A percentile compares a stretch with the other conserved stretches of the same genome.
These are phyloP conservation scores for Bradysia coprophila DNA, from an alignment of 1,140 invertebrate genomes.

Conservation along the genomic window DNA sequence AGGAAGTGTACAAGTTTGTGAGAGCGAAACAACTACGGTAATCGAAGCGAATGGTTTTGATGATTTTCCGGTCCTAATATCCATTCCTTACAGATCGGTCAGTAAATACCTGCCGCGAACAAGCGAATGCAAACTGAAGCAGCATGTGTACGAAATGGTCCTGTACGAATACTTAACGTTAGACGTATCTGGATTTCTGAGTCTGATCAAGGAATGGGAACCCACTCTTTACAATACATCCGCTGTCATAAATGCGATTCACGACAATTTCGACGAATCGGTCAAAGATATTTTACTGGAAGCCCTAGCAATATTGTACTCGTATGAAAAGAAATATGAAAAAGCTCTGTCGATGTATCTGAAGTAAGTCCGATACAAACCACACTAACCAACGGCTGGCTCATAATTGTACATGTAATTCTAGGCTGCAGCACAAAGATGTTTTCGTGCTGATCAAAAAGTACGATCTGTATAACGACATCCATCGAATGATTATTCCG, in stretches of 20 bases:
- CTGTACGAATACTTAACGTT: conserved; percentile 82
- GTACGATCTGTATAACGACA: conserved; percentile 59
- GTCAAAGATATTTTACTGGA: conserved; percentile 60
- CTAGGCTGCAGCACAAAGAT: conserved; percentile 62
- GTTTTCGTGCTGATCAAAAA: conserved; percentile 77
- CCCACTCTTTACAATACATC: conserved; percentile 69
- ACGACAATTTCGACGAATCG: conserved; percentile 50
- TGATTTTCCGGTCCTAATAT: not conserved
- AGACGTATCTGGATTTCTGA: conserved; percentile 70
- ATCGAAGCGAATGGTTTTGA: not conserved
- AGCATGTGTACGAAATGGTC: conserved; percentile 89
- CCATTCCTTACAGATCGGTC: conserved; percentile 30
- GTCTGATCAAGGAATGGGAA: conserved; percentile 76
- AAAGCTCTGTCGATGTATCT: conserved; percentile 86
- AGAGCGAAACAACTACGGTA: conserved; percentile 56
- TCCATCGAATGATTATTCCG: conserved; percentile 74
- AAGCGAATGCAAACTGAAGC: conserved; percentile 47
- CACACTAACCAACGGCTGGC: too few species aligned
- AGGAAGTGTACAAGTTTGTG: conserved; percentile 82
- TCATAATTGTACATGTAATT: too few species aligned
- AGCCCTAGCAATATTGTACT: conserved; percentile 80
- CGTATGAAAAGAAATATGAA: conserved; percentile 78
- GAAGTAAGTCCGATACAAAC: conserved; percentile 32
- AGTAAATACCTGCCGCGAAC: conserved; percentile 65
- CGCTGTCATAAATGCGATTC: conserved; percentile 67